phyloP scores from a whole-genome alignment of 2,888 invertebrate species.

The Ochropleura plecta region DNA sequence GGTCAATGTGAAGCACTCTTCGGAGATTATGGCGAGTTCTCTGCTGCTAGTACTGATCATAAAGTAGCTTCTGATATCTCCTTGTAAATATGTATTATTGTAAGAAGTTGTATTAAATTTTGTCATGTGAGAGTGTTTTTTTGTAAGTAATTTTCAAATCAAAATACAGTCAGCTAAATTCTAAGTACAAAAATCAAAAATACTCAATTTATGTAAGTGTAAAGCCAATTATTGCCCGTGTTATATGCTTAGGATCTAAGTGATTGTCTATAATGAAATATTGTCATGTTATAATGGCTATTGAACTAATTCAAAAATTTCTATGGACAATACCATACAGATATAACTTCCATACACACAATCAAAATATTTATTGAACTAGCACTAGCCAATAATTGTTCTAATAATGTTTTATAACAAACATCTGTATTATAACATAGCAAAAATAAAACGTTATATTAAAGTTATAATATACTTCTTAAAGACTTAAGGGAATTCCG shows the following conservation, averaged over 20 bases:
- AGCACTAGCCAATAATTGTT: background rate
- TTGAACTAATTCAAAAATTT: conserved; percentile 15
- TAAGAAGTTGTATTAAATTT: conserved; percentile 45
- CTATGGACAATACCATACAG: conserved; percentile 19
- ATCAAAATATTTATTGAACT: conserved; percentile 7
- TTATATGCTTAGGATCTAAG: background rate
- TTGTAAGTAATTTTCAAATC: background rate
- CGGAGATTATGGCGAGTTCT: conserved; percentile 38
- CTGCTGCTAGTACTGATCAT: conserved; percentile 36
- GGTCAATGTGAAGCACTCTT: conserved; percentile 34
- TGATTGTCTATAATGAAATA: background rate
- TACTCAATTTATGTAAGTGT: background rate
- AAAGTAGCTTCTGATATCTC: conserved; percentile 26
- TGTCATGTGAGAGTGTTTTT: background rate
- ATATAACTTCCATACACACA: background rate
- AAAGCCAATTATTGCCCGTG: background rate
- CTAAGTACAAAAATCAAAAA: background rate
- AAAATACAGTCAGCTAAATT: background rate
- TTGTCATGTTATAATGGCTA: conserved; percentile 9
- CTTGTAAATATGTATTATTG: conserved; percentile 54
- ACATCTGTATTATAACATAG: background rate
- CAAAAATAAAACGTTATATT: background rate
- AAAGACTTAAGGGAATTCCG: background rate
- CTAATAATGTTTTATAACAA: background rate
- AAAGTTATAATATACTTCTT: background rate